These are phyloP conservation scores for Bugulina stolonifera DNA, from an alignment of 2,888 invertebrate species.

Conservation along the genomic window DNA sequence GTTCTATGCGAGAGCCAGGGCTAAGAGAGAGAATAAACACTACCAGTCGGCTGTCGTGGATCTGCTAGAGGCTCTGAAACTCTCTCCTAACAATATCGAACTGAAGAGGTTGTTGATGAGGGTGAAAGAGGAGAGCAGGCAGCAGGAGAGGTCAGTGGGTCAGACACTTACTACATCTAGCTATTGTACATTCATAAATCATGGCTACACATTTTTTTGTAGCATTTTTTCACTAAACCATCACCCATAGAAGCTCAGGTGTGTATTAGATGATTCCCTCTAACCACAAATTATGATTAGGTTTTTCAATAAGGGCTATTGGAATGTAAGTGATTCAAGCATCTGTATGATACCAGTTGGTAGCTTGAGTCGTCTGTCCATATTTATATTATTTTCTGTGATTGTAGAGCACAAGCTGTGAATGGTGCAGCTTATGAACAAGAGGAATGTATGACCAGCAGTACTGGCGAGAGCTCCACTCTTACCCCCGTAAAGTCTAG, in stretches of 20 bases:
- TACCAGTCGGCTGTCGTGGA: conserved; percentile 66
- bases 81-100: conserved; percentile 68
- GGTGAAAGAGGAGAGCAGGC: conserved; percentile 64
- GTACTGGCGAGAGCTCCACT: neutral
- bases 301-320: too few relatives aligned
- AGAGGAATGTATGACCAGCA: neutral
- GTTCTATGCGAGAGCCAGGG: conserved; percentile 82
- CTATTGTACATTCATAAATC: too few relatives aligned
- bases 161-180: too few relatives aligned
- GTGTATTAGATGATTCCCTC: too few relatives aligned
- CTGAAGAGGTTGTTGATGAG: conserved; percentile 68
- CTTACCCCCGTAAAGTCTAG: neutral
- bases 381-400: too few relatives aligned
- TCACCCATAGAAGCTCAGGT: too few relatives aligned
- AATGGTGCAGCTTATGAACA: neutral
- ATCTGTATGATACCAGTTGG: too few relatives aligned
- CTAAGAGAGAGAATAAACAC: conserved; percentile 66
- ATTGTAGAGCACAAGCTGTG: neutral
- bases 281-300: too few relatives aligned
- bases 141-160: conserved; percentile 34
- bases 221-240: too few relatives aligned
- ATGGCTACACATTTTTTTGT: too few relatives aligned
- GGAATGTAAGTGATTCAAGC: too few relatives aligned
- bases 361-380: too few relatives aligned
- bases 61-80: conserved; percentile 70